Evolutionary conservation across 2,113 vertebrate genomes (phyloP).

Genomic region (Pimephales promelas): DNA sequence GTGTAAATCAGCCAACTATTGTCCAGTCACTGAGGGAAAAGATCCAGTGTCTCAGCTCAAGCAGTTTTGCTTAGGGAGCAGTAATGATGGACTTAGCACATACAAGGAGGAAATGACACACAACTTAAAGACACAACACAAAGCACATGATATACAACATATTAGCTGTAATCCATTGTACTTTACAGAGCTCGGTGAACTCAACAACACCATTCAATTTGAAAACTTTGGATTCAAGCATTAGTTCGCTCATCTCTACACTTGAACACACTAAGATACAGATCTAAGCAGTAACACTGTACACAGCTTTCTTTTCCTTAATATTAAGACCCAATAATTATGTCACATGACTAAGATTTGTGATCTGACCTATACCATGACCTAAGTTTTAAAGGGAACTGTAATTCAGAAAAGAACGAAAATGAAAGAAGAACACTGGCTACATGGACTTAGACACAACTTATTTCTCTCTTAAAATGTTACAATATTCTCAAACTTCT

Average conservation of each 20-base stretch:
- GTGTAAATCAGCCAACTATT: constrained; percentile 78
- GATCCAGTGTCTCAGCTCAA: constrained; percentile 97
- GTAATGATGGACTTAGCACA: not conserved
- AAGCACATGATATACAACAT: constrained; percentile 16
- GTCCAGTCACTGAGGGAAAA: constrained; percentile 95
- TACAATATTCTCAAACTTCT: constrained; percentile 33
- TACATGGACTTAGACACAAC: not conserved
- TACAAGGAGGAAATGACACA: constrained; percentile 11
- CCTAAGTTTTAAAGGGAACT: constrained; percentile 5
- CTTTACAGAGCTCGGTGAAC: not conserved
- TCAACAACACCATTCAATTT: not conserved
- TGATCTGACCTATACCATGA: not conserved
- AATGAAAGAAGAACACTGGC: not conserved
- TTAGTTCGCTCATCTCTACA: not conserved
- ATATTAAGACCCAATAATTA: constrained; percentile 4
- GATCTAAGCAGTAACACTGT: not conserved
- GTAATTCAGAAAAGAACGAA: not conserved
- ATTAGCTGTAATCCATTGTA: not conserved
- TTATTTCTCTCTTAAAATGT: constrained; percentile 8
- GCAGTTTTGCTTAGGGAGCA: constrained; percentile 85
- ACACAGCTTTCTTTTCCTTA: constrained; percentile 16
- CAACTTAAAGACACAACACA: constrained; percentile 8
- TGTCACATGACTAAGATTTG: not conserved
- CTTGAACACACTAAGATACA: not conserved
- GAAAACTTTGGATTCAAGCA: not conserved